Percentiles rank a stretch among this genome's conserved stretches.
phyloP scores from a whole-genome alignment of 2,888 invertebrate species.

The Stenolophus ochropezus region DNA sequence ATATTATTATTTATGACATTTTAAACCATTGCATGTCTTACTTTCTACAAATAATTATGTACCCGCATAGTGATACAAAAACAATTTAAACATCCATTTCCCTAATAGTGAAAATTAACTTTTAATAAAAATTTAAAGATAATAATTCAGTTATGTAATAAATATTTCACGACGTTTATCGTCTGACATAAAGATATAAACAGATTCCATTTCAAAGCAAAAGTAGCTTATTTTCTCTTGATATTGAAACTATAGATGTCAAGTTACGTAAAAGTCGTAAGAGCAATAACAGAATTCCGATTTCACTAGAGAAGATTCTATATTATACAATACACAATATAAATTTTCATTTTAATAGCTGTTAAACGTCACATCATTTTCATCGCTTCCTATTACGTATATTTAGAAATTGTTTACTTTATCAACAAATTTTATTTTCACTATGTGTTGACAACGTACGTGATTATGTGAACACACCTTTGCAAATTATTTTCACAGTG shows the following conservation, averaged over 20 bases:
- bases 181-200: not conserved
- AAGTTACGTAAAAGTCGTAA: conserved; percentile 7
- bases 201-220: not conserved
- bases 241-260: conserved; percentile 13
- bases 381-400: not conserved
- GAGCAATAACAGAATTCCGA: conserved; percentile 26
- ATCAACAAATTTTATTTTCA: not conserved
- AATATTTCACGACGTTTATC: no score
- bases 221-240: not conserved
- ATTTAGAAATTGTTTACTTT: not conserved
- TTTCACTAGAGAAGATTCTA: conserved; percentile 5
- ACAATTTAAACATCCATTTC: not conserved
- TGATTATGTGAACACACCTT: no score
- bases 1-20: not conserved
- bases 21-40: not conserved
- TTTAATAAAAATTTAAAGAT: not conserved
- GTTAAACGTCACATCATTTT: not conserved
- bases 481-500: no score
- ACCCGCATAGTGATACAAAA: not conserved
- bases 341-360: conserved; percentile 26
- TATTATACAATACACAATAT: conserved; percentile 25
- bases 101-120: not conserved
- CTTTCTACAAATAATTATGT: not conserved
- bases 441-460: no score
- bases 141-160: no score